A percentile compares a stretch with the other conserved stretches of the same genome.
phyloP scores from a whole-genome alignment of 2,113 vertebrate genomes.

The Oreocharis arfaki region DNA sequence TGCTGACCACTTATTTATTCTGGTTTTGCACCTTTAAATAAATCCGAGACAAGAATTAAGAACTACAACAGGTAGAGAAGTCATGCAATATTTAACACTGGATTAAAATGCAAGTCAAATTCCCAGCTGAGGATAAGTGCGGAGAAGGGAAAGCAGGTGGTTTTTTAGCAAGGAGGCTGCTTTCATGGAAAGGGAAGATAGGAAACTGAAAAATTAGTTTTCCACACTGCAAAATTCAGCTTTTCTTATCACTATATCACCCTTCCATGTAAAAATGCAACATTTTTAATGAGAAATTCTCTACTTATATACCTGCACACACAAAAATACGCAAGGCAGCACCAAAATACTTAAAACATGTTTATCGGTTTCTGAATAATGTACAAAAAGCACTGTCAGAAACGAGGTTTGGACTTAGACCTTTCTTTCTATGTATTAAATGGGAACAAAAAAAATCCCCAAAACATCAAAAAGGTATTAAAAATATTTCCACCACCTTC shows the following conservation, averaged over 20 bases:
- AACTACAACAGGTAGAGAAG: slow-evolving; percentile 67
- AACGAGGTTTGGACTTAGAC: not conserved
- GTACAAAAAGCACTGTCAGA: not conserved
- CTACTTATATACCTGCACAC: not conserved
- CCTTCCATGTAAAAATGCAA: not conserved
- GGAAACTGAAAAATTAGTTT: not conserved
- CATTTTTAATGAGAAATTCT: not conserved
- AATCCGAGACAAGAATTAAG: slow-evolving; percentile 67
- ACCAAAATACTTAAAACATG: not conserved
- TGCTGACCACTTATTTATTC: slow-evolving; percentile 62
- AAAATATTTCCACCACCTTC: not conserved
- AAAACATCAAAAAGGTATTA: not conserved
- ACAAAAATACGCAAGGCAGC: not conserved
- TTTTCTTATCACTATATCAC: not conserved
- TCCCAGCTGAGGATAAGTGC: not conserved
- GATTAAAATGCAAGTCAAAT: slow-evolving; percentile 38
- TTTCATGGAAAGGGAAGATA: not conserved
- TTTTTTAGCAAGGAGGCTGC: not conserved
- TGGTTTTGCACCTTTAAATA: slow-evolving; percentile 67
- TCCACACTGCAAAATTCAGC: not conserved
- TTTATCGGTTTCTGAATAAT: not conserved
- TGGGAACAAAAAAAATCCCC: not conserved
- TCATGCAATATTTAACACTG: slow-evolving; percentile 48
- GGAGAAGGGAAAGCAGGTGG: not conserved
- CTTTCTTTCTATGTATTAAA: not conserved